phyloP scores from a whole-genome alignment of 2,888 invertebrate species.

The Petrolisthes manimaculis region DNA sequence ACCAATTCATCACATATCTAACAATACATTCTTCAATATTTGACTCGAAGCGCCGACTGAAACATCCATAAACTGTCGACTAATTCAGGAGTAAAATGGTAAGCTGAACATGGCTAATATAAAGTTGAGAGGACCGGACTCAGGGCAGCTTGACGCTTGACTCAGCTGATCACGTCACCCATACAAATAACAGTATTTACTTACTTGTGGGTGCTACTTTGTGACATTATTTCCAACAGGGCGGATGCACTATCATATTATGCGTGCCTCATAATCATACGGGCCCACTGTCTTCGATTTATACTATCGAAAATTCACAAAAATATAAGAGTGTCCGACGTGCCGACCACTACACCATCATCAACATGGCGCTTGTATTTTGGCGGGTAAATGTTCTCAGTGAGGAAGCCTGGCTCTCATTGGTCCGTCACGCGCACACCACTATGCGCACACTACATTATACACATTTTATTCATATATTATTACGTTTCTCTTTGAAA shows the following conservation, averaged over 20 bases:
- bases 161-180: slow-evolving; percentile 15
- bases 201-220: slow-evolving; percentile 43
- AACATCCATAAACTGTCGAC: too few relatives aligned
- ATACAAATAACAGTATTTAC: neutral
- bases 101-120: too few relatives aligned
- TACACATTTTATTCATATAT: too few relatives aligned
- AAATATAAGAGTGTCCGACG: slow-evolving; percentile 3
- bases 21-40: too few relatives aligned
- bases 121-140: too few relatives aligned
- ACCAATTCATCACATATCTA: too few relatives aligned
- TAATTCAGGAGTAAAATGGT: too few relatives aligned
- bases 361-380: slow-evolving; percentile 60
- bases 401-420: slow-evolving; percentile 16
- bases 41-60: too few relatives aligned
- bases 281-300: slow-evolving; percentile 19
- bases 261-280: slow-evolving; percentile 20
- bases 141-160: neutral
- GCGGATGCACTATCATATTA: slow-evolving; percentile 43
- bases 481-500: too few relatives aligned
- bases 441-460: neutral
- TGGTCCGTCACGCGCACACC: slow-evolving; percentile 18
- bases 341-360: slow-evolving; percentile 17
- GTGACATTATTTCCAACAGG: slow-evolving; percentile 51
- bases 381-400: slow-evolving; percentile 44
- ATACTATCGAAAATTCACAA: slow-evolving; percentile 25